These are phyloP conservation scores for Misgurnus mizolepis DNA, from an alignment of 2,113 vertebrate species.

Conservation along the genomic window DNA sequence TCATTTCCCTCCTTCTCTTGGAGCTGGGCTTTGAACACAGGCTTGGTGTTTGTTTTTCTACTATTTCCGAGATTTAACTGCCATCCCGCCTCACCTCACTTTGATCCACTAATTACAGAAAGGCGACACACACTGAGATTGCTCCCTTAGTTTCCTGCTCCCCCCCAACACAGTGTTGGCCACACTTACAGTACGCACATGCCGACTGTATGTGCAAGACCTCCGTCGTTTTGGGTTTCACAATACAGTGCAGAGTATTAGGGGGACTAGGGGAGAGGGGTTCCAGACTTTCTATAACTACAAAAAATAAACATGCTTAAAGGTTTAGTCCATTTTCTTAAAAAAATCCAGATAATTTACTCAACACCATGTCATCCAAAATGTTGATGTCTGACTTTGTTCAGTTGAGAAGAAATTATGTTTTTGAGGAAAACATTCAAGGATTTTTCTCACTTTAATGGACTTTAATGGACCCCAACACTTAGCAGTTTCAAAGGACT, in stretches of 20 bases:
- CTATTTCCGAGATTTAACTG: constrained; percentile 62
- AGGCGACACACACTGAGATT: constrained; percentile 52
- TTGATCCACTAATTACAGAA: constrained; percentile 62
- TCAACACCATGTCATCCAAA: too few species aligned
- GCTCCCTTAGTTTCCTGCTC: constrained; percentile 47
- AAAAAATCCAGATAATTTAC: too few species aligned
- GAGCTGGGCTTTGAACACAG: constrained; percentile 54
- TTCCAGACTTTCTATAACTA: too few species aligned
- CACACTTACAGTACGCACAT: constrained; percentile 43
- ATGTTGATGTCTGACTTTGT: too few species aligned
- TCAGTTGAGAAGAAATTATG: too few species aligned
- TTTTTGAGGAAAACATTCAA: too few species aligned
- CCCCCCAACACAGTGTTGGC: constrained; percentile 37
- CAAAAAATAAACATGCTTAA: too few species aligned
- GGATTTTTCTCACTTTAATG: too few species aligned
- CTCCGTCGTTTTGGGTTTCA: constrained; percentile 40
- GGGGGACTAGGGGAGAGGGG: too few species aligned
- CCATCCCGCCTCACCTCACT: constrained; percentile 58
- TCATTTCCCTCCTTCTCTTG: constrained; percentile 52
- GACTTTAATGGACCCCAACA: too few species aligned
- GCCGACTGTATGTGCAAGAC: constrained; percentile 34
- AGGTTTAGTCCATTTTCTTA: too few species aligned
- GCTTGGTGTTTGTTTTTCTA: constrained; percentile 50
- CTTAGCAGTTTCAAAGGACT: too few species aligned
- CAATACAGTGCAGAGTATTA: neutral